A percentile compares a stretch with the other conserved stretches of the same genome.
Evolutionary conservation across 2,888 invertebrate genomes (phyloP).

Genomic region (Torymus auratus): DNA sequence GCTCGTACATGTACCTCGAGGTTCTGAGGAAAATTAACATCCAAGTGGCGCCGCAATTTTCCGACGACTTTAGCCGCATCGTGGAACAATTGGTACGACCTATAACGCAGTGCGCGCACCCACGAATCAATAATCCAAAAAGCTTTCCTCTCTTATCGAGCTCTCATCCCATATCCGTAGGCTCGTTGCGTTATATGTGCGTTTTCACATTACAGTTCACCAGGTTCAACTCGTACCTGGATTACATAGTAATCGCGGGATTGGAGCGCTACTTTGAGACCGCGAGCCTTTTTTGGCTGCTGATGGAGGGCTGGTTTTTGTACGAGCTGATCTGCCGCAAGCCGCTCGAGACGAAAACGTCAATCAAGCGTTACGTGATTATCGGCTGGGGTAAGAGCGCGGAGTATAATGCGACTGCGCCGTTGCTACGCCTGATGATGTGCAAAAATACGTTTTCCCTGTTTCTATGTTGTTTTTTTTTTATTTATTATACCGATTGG

Average conservation of each 20-base stretch:
- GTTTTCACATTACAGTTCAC: slow-evolving; percentile 20
- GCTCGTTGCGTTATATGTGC: no score
- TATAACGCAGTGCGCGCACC: no score
- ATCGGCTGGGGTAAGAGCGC: slow-evolving; percentile 41
- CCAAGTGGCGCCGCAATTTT: slow-evolving; percentile 14
- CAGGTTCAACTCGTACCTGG: slow-evolving; percentile 18
- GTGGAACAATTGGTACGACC: slow-evolving; percentile 31
- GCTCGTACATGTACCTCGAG: slow-evolving; percentile 23
- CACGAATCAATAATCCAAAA: no score
- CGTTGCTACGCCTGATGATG: no score
- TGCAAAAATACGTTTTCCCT: no score
- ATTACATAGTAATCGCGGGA: slow-evolving; percentile 21
- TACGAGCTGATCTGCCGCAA: slow-evolving; percentile 35
- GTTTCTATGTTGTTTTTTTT: no score
- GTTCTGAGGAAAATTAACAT: slow-evolving; percentile 27
- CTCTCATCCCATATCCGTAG: no score
- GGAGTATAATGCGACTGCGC: no score
- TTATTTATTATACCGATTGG: no score
- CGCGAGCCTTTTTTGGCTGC: slow-evolving; percentile 34
- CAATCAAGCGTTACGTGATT: slow-evolving; percentile 44
- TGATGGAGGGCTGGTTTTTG: slow-evolving; percentile 49
- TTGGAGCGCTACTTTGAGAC: slow-evolving; percentile 33
- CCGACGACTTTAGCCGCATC: slow-evolving; percentile 17
- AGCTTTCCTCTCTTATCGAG: no score
- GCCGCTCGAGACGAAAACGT: slow-evolving; percentile 33